Base-by-base conservation (phyloP, 1,140 invertebrate genomes). In the Hermatobates lingyangjiaoensis region DNA sequence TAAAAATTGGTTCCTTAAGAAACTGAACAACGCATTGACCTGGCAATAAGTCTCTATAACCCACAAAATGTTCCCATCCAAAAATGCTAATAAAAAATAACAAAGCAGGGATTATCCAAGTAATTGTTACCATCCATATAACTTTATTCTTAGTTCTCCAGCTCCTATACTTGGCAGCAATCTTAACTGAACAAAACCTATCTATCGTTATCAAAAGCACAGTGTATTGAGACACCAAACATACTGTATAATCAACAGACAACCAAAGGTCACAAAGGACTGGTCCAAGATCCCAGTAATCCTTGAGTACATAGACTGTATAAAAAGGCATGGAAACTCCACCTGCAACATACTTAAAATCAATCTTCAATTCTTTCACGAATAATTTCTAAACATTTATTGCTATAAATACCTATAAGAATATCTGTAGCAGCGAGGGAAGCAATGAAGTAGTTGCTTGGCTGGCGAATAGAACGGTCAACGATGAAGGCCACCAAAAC, bases 381-480 rank as follows among this genome's bases (percentile, higher is more conserved):
- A 34, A 34, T 34, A 12, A 7, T 15, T 34, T 34, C 7, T 7
- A 34, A n/a, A n/a, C n/a, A n/a, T n/a, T n/a, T n/a, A 15, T 7
- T 7, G 21, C 50, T n/a, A 52, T 64, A 65, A 72, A 76, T 67
- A 77, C 96, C 96, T 66, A 99, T 99, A 52, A 98, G 75, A 70
- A 98, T 80, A 71, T 99, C 96, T 12, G 93, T 97, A 27, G 94
- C 88, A 23, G 96, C 95, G 39, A 99, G 73, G 0, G 93, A 98
- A 2, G 92, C 94, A 48, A 99, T 97, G 70, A 98, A 98, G 71
- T 98, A 99, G 70, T 99, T 99, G 63, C 90, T 95, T 1, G 96
- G 95, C 62, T 98, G 94, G 42, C 96, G 77, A 61, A 99, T 98
- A 50, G 86, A 86, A 51, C 94, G 75, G 66, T 99, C 96, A 24